Percentiles rank a stretch among this genome's conserved stretches.
These are phyloP conservation scores for Montipora efflorescens DNA, from an alignment of 64 coral and sea anemone genomes.

Conservation along the genomic window DNA sequence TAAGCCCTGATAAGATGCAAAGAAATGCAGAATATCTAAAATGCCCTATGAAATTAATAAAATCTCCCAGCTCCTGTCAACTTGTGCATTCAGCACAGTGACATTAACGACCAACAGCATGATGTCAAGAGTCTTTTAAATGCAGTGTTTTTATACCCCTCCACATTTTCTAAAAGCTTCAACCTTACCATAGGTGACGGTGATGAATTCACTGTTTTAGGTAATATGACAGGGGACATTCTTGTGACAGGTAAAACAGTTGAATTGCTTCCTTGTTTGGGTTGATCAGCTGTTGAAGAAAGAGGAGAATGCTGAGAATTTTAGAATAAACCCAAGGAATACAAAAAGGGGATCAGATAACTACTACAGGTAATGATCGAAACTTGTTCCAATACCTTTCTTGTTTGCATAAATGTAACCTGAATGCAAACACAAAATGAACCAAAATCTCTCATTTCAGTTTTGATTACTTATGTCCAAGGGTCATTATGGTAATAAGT, in stretches of 20 bases:
- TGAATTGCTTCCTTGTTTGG: neutral
- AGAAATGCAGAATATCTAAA: no score
- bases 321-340: neutral
- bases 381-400: no score
- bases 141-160: neutral
- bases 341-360: no score
- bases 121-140: neutral
- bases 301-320: neutral
- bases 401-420: no score
- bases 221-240: constrained; percentile 96
- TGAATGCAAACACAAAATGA: neutral
- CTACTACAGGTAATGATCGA: no score
- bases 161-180: neutral
- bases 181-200: constrained; percentile 89
- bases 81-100: no score
- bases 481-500: neutral
- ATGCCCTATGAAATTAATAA: no score
- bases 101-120: neutral
- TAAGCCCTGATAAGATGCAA: no score
- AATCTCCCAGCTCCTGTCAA: no score
- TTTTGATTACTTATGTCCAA: neutral
- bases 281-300: constrained; percentile 38
- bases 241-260: constrained; percentile 67
- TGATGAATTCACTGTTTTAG: constrained; percentile 83
- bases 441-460: constrained; percentile 3